Evolutionary conservation across 2,797 vertebrate species (phyloP).

Genomic region (Loriculus beryllinus): DNA sequence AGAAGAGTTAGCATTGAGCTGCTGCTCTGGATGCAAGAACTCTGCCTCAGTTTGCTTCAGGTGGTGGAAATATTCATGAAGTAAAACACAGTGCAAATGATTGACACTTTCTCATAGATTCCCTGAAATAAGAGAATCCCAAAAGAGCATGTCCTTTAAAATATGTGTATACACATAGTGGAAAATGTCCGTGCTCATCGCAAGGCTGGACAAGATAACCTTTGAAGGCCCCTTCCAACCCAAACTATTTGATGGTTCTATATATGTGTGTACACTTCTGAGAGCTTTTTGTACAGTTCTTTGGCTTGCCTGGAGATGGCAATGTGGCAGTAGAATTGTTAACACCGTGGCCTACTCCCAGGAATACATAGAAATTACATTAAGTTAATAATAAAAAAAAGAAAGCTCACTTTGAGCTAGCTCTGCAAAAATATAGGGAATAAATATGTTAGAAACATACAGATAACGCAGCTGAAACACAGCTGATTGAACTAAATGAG

Average conservation of each 20-base stretch:
- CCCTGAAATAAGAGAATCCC: neutral
- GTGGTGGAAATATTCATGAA: neutral
- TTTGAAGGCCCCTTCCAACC: neutral
- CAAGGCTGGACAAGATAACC: neutral
- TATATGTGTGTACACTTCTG: neutral
- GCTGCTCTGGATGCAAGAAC: neutral
- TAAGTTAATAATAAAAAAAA: conserved; percentile 26
- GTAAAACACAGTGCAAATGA: neutral
- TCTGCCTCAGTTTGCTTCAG: accelerated
- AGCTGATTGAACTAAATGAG: conserved; percentile 52
- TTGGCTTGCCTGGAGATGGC: conserved; percentile 55
- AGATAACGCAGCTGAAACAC: conserved; percentile 44
- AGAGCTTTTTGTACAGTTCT: neutral
- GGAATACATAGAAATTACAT: neutral
- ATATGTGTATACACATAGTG: neutral
- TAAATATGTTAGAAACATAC: conserved; percentile 1
- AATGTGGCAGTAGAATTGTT: neutral
- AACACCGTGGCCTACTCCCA: accelerated
- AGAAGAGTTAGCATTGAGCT: neutral
- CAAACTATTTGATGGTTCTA: neutral
- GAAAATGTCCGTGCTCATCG: neutral
- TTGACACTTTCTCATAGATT: neutral
- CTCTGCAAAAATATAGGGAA: neutral
- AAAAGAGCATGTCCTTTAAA: neutral
- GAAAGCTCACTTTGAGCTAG: neutral